A percentile compares a stretch with the other conserved stretches of the same genome.
Conservation (phyloP, 2,888 invertebrate genomes). For the Heteropelma amictum region DNA sequence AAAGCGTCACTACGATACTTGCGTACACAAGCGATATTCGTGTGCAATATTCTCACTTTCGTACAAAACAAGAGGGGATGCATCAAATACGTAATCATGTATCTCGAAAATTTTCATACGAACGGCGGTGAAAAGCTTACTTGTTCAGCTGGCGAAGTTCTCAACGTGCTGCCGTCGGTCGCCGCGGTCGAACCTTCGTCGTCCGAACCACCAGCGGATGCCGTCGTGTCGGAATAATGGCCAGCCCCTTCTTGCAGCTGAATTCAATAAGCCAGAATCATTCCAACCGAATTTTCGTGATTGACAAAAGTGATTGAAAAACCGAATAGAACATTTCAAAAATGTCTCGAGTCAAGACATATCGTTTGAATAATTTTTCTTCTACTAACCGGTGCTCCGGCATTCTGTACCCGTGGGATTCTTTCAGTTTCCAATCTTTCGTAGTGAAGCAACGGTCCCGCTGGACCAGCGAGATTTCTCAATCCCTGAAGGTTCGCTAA, state of each 20-base stretch:
- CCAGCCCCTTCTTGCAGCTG: conserved; percentile 75
- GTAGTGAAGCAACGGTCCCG: conserved; percentile 68
- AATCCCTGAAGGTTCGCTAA: conserved; percentile 69
- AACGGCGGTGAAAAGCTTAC: conserved; percentile 67
- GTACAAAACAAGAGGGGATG: conserved; percentile 5
- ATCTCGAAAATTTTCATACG: neutral
- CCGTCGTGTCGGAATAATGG: conserved; percentile 88
- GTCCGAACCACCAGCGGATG: conserved; percentile 93
- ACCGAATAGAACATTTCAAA: too few species aligned
- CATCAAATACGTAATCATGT: neutral
- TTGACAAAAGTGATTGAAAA: too few species aligned
- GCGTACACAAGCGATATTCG: neutral
- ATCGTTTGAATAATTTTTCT: too few species aligned
- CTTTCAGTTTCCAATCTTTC: conserved; percentile 54
- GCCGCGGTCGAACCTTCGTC: conserved; percentile 96
- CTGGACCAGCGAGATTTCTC: conserved; percentile 77
- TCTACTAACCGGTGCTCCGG: conserved; percentile 41
- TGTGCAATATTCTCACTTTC: conserved; percentile 23
- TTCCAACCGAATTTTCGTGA: too few species aligned
- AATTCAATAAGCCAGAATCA: too few species aligned
- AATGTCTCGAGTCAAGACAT: too few species aligned
- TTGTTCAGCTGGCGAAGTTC: conserved; percentile 90
- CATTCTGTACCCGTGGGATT: conserved; percentile 26
- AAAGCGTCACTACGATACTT: conserved; percentile 58
- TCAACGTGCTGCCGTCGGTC: conserved; percentile 94